A percentile compares a stretch with the other conserved stretches of the same genome.
phyloP scores from a whole-genome alignment of 1,140 invertebrate genomes.

The Drosophila baimaii region DNA sequence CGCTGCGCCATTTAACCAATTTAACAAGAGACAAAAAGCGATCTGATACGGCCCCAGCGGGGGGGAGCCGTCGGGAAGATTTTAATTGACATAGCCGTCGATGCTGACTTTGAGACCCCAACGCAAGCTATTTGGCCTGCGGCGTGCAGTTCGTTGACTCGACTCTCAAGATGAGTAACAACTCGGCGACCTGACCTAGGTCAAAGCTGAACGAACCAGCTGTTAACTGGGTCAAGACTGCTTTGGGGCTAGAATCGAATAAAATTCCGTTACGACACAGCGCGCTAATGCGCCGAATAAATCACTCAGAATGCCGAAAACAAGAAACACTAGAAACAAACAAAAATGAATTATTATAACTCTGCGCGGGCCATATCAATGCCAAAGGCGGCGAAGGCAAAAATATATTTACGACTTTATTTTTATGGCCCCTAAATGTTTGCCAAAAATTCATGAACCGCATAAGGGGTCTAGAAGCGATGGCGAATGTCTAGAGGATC shows the following conservation, averaged over 20 bases:
- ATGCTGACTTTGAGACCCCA: constrained; percentile 43
- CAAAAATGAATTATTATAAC: constrained; percentile 37
- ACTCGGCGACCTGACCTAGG: constrained; percentile 65
- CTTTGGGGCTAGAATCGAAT: constrained; percentile 32
- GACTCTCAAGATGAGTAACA: constrained; percentile 26
- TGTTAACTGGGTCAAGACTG: constrained; percentile 58
- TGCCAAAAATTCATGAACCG: constrained; percentile 52
- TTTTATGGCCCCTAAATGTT: constrained; percentile 64
- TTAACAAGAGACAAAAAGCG: constrained; percentile 23
- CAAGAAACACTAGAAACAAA: constrained; percentile 23
- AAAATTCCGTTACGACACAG: constrained; percentile 43
- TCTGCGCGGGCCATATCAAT: constrained; percentile 38
- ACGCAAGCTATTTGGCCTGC: constrained; percentile 38
- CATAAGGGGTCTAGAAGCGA: constrained; percentile 27
- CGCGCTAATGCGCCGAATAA: constrained; percentile 29
- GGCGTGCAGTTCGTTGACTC: constrained; percentile 65
- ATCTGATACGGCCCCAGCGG: constrained; percentile 19
- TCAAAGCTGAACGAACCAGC: constrained; percentile 57
- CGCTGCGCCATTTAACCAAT: constrained; percentile 63
- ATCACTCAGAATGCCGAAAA: constrained; percentile 46
- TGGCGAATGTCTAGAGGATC: not conserved
- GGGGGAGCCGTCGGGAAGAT: constrained; percentile 18
- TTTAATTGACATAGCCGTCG: constrained; percentile 38
- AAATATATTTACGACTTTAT: constrained; percentile 44
- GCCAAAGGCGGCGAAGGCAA: constrained; percentile 49